These are phyloP conservation scores for Cariama cristata DNA, from an alignment of 2,113 vertebrate species.

Conservation along the genomic window DNA sequence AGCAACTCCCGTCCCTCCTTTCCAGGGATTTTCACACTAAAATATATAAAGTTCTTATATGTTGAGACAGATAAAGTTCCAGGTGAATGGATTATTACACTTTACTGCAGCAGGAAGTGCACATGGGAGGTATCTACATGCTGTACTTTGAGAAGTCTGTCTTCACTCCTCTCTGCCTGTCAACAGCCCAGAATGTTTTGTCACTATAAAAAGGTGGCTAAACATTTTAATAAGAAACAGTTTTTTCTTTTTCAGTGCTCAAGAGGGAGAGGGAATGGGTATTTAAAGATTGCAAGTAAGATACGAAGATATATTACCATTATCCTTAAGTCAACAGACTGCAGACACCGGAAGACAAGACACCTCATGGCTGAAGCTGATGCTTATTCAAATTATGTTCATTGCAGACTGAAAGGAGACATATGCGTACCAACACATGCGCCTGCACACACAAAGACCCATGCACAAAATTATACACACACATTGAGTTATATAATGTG, in stretches of 20 bases:
- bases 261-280: not conserved
- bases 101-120: not conserved
- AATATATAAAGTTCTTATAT: not conserved
- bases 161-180: not conserved
- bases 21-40: not conserved
- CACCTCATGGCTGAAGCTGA: not conserved
- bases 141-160: not conserved
- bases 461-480: not conserved
- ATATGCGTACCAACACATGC: accelerated
- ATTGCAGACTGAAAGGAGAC: not conserved
- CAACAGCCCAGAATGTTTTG: not conserved
- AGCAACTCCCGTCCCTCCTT: not conserved
- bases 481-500: accelerated
- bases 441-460: not conserved
- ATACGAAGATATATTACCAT: not conserved
- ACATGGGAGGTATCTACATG: not conserved
- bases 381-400: not conserved
- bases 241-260: not conserved
- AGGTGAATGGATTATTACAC: not conserved
- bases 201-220: not conserved
- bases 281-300: not conserved
- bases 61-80: not conserved
- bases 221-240: not conserved
- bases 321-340: not conserved
- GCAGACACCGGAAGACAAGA: not conserved